Conservation (phyloP, 1,140 invertebrate genomes). For the Papilio glaucus region DNA sequence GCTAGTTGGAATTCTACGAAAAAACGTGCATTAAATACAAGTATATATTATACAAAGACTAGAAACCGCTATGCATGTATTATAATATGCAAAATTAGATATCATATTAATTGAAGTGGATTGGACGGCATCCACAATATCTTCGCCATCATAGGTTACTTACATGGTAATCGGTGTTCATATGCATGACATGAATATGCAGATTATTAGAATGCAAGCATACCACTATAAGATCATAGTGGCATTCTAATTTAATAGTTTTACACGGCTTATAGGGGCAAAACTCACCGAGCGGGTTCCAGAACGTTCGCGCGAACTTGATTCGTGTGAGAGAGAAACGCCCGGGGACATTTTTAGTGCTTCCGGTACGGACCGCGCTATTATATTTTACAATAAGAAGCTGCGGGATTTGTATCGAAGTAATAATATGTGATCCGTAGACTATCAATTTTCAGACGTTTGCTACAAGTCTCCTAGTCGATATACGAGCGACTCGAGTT, state of each 20-base stretch:
- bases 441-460: not conserved
- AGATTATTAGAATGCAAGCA: conserved; percentile 33
- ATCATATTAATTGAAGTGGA: conserved; percentile 32
- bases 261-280: no score
- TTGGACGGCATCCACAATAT: conserved; percentile 27
- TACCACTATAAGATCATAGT: conserved; percentile 32
- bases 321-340: conserved; percentile 27
- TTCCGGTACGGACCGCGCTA: conserved; percentile 3
- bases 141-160: conserved; percentile 18
- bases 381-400: not conserved
- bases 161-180: conserved; percentile 35
- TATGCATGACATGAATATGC: conserved; percentile 28
- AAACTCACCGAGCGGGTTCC: conserved; percentile 7
- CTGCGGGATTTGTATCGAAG: not conserved
- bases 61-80: not conserved
- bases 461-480: not conserved
- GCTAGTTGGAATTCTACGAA: no score
- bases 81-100: conserved; percentile 31
- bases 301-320: not conserved
- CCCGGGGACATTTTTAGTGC: conserved; percentile 34
- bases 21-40: not conserved
- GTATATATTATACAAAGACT: not conserved
- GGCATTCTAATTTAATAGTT: conserved; percentile 35
- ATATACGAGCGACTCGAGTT: no score
- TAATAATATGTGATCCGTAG: not conserved